These are phyloP conservation scores for Leucania comma DNA, from an alignment of 2,888 invertebrate genomes.

Conservation along the genomic window DNA sequence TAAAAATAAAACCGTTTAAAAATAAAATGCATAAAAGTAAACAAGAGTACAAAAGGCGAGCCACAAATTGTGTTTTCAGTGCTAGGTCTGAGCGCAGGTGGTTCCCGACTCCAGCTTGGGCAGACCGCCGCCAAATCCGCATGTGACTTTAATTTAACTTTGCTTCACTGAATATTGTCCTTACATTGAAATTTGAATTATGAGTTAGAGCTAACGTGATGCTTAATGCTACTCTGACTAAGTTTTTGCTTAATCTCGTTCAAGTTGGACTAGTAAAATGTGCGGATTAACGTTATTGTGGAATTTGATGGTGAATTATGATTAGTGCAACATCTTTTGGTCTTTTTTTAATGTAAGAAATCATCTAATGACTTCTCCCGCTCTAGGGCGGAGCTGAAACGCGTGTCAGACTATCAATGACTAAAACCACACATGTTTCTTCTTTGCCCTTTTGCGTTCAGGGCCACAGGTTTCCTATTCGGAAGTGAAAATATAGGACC, in stretches of 20 bases:
- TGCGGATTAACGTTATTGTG: conserved; percentile 24
- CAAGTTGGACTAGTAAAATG: conserved; percentile 32
- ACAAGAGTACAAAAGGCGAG: conserved; percentile 82
- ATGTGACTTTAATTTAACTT: conserved; percentile 89
- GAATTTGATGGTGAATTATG: background rate
- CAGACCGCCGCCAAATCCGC: conserved; percentile 84
- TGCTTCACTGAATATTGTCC: conserved; percentile 85
- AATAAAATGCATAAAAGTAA: conserved; percentile 85
- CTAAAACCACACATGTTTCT: too few species aligned
- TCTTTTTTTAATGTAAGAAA: too few species aligned
- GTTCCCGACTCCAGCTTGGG: conserved; percentile 81
- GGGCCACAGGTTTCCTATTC: too few species aligned
- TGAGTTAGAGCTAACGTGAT: conserved; percentile 59
- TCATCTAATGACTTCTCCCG: too few species aligned
- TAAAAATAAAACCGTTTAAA: conserved; percentile 70
- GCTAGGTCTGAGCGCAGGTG: conserved; percentile 83
- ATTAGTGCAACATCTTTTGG: background rate
- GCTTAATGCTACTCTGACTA: conserved; percentile 58
- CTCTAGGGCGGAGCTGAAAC: too few species aligned
- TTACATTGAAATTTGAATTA: conserved; percentile 82
- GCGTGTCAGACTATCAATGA: too few species aligned
- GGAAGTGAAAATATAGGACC: too few species aligned
- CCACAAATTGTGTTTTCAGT: conserved; percentile 87
- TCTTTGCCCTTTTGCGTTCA: too few species aligned
- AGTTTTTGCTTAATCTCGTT: conserved; percentile 50